Evolutionary conservation across 2,797 vertebrate species (phyloP).

Genomic region (Anguilla marmorata): DNA sequence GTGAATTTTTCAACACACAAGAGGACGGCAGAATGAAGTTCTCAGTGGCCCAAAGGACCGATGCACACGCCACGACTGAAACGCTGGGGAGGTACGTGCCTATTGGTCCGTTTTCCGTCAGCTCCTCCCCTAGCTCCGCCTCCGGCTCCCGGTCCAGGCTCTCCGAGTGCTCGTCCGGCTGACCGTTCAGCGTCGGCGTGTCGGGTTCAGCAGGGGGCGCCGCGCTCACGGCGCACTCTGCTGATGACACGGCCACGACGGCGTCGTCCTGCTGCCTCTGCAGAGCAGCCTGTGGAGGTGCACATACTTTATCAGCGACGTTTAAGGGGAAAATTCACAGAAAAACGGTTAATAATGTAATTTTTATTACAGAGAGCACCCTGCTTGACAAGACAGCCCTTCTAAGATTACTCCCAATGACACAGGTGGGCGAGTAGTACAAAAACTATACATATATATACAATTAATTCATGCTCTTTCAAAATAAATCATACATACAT

Average conservation of each 20-base stretch:
- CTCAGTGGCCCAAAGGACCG: background rate
- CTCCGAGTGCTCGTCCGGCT: slow-evolving; percentile 81
- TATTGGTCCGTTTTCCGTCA: slow-evolving; percentile 92
- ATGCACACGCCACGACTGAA: background rate
- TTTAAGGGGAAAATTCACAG: too few species aligned
- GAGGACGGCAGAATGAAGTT: background rate
- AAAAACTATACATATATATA: too few species aligned
- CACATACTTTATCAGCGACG: too few species aligned
- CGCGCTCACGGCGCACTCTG: slow-evolving; percentile 69
- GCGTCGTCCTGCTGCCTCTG: slow-evolving; percentile 89
- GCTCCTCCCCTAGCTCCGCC: slow-evolving; percentile 84
- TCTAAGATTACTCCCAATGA: too few species aligned
- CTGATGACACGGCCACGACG: slow-evolving; percentile 67
- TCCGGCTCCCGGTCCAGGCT: slow-evolving; percentile 82
- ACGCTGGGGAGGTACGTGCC: slow-evolving; percentile 51
- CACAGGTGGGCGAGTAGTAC: too few species aligned
- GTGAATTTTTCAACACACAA: background rate
- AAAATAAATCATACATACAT: too few species aligned
- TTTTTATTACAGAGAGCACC: too few species aligned
- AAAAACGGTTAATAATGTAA: too few species aligned
- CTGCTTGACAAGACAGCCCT: too few species aligned
- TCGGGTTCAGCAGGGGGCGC: slow-evolving; percentile 71
- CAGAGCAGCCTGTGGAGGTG: slow-evolving; percentile 81
- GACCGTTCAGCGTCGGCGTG: slow-evolving; percentile 80
- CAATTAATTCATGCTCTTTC: too few species aligned